These are phyloP conservation scores for Manacus vitellinus DNA, from an alignment of 2,113 vertebrate species.

Conservation along the genomic window DNA sequence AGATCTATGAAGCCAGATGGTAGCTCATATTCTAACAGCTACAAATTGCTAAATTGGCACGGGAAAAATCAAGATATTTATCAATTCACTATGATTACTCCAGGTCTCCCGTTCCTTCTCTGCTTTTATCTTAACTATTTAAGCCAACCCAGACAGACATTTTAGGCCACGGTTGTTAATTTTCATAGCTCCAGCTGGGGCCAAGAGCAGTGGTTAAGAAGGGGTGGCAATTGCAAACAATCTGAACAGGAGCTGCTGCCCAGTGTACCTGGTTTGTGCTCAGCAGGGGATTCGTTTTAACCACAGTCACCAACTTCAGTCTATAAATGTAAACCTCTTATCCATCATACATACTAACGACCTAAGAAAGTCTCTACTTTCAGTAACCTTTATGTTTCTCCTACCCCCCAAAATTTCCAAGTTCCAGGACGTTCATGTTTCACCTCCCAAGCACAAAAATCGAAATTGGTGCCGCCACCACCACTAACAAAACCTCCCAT, in stretches of 20 bases:
- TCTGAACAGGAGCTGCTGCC: neutral
- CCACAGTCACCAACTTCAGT: neutral
- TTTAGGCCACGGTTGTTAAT: neutral
- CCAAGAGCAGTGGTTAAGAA: neutral
- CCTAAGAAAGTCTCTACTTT: neutral
- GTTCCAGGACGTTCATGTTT: neutral
- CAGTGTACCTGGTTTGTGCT: neutral
- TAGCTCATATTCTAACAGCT: slow-evolving; percentile 33
- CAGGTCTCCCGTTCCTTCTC: neutral
- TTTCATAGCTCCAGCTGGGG: neutral
- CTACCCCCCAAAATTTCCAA: neutral
- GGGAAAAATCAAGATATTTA: slow-evolving; percentile 26
- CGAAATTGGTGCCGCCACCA: neutral
- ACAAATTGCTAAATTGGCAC: slow-evolving; percentile 63
- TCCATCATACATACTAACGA: neutral
- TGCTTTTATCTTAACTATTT: neutral
- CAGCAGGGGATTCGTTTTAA: neutral
- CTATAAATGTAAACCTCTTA: neutral
- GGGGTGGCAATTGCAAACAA: neutral
- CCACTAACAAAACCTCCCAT: neutral
- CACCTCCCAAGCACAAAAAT: neutral
- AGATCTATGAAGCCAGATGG: slow-evolving; percentile 38
- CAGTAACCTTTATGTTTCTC: neutral
- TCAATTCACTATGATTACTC: neutral
- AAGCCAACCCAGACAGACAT: neutral